Evolutionary conservation across 2,888 invertebrate genomes (phyloP), one percentile per base, ranked within the genome.

Genomic region (Torymus tubicola): DNA sequence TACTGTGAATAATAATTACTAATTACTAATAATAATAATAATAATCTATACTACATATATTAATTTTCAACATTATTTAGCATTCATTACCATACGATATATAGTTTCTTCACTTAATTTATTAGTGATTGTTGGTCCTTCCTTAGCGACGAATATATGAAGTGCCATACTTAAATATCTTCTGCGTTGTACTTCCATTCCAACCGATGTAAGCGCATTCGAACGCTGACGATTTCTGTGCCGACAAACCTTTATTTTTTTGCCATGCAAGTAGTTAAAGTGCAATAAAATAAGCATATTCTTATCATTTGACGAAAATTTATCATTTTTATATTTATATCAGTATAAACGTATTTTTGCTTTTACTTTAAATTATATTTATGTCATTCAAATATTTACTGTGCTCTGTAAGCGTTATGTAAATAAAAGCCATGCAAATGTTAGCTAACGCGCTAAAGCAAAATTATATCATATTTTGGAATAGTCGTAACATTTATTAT

Each of bases 81-180:
- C 42, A 42, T 42, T 42, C 42, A 60, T 8, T 60, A 21, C 13
- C 14, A 16, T 57, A 57, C 57, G 57, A 42, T 42, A 42, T 42
- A 42, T 42, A 42, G 42, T 42, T 12, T 67, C 13, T 18, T 12
- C 65, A 12, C 24, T 42, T 42, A 42, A 42, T 42, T 31, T 58
- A 31, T 57, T 18, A 14, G 50, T 14, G 2, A 31, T 18, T n/a
- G 18, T 21, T 13, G 50, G 52, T 50, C 18, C 16, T 57, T 61
- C 16, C 84, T 18, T 52, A 78, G 31, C 69, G 60, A 78, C 78
- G 73, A 79, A 79, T 77, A 88, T 90, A 90, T 90, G 89, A 90
- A 90, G 90, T 90, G 89, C 89, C 89, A 88, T 88, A 89, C 88
- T 82, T 70, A 77, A 68, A 68, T 67, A 68, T 60, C 21, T 76